Evolutionary conservation across 2,113 vertebrate genomes (phyloP).

Genomic region (Oncorhynchus gorbuscha): DNA sequence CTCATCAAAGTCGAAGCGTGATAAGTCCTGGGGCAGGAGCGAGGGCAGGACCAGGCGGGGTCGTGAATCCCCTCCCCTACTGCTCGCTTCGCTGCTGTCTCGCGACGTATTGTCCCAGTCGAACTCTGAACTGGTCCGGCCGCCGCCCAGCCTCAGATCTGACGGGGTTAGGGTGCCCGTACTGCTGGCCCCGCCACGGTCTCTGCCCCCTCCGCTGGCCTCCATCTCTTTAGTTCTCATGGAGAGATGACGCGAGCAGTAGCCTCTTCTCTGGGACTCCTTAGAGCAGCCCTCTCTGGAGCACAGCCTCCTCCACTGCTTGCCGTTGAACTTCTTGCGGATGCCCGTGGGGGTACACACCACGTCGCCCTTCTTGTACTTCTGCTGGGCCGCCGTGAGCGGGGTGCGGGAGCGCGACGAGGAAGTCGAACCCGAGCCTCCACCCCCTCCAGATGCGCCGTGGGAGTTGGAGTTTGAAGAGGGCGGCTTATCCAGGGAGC

Average conservation of each 20-base stretch:
- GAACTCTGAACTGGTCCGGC: slow-evolving; percentile 81
- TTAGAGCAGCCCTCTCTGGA: slow-evolving; percentile 92
- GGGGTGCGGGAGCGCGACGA: slow-evolving; percentile 84
- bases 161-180: slow-evolving; percentile 76
- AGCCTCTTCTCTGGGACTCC: slow-evolving; percentile 88
- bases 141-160: slow-evolving; percentile 68
- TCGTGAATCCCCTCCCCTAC: slow-evolving; percentile 84
- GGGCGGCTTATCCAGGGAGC: slow-evolving; percentile 64
- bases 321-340: slow-evolving; percentile 92
- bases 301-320: slow-evolving; percentile 91
- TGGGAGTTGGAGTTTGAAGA: slow-evolving; percentile 42
- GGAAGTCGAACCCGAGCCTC: slow-evolving; percentile 65
- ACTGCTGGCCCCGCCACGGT: slow-evolving; percentile 79
- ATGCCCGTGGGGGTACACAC: slow-evolving; percentile 92
- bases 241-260: slow-evolving; percentile 92
- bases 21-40: slow-evolving; percentile 76
- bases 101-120: slow-evolving; percentile 89
- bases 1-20: slow-evolving; percentile 90
- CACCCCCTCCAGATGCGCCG: slow-evolving; percentile 43
- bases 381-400: slow-evolving; percentile 86
- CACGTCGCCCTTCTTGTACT: slow-evolving; percentile 92
- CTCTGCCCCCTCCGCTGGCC: slow-evolving; percentile 78
- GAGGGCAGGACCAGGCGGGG: slow-evolving; percentile 77
- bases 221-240: slow-evolving; percentile 97
- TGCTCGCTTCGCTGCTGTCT: slow-evolving; percentile 88